Conservation (phyloP, 2,888 invertebrate genomes). For the Synergus gifuensis region DNA sequence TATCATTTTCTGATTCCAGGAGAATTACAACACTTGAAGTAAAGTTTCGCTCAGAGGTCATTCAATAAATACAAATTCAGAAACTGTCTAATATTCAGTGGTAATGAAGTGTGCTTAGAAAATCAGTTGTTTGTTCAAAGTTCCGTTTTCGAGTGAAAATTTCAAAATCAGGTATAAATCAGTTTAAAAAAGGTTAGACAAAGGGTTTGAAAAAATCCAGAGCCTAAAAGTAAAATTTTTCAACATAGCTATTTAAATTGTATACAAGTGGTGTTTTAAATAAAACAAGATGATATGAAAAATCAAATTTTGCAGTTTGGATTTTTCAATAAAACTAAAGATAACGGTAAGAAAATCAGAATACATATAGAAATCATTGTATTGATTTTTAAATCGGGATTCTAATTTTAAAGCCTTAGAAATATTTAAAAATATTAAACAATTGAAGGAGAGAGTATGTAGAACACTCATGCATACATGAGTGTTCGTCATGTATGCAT, state of each 20-base stretch:
- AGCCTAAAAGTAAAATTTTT: not conserved
- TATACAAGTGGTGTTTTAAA: not conserved
- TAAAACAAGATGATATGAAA: not conserved
- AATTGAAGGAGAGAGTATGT: not conserved
- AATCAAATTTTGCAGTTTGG: not conserved
- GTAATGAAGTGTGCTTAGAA: not conserved
- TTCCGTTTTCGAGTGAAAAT: not conserved
- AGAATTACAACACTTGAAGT: not conserved
- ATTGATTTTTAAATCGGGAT: not conserved
- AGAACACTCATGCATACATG: no score
- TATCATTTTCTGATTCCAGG: not conserved
- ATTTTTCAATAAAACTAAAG: not conserved
- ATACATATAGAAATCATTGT: not conserved
- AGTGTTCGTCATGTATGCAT: no score
- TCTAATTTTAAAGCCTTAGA: not conserved
- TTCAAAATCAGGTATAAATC: not conserved
- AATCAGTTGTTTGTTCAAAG: not conserved
- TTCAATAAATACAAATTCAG: not conserved
- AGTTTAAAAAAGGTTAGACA: not conserved
- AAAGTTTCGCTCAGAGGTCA: not conserved
- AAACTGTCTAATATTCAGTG: not conserved
- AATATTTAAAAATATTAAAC: not conserved
- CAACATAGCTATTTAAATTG: not conserved
- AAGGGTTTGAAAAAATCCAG: not conserved
- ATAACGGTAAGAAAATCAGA: not conserved